Conservation (phyloP, 2,113 vertebrate species). For the Nothocercus julius region DNA sequence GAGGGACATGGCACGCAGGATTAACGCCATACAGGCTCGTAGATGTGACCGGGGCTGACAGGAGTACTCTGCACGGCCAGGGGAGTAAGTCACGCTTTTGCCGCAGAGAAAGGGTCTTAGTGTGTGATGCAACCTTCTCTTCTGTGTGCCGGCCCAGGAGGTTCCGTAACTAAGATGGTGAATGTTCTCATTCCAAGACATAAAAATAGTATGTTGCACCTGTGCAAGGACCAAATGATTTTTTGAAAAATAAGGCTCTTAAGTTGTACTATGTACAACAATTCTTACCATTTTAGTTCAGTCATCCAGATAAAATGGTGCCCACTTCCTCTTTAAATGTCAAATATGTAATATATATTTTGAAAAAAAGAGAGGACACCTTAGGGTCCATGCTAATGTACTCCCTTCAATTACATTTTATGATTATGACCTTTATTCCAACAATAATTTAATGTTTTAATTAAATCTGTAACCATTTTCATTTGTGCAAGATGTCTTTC, state of each 20-base stretch:
- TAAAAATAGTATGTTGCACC: slow-evolving; percentile 17
- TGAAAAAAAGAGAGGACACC: slow-evolving; percentile 47
- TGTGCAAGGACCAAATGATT: slow-evolving; percentile 38
- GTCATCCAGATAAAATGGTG: slow-evolving; percentile 51
- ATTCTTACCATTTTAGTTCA: slow-evolving; percentile 29
- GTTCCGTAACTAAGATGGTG: not conserved
- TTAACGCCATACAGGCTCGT: not conserved
- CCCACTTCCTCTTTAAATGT: slow-evolving; percentile 62
- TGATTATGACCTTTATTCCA: slow-evolving; percentile 74
- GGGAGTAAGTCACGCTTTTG: not conserved
- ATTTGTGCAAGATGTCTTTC: slow-evolving; percentile 66
- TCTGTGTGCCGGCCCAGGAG: not conserved
- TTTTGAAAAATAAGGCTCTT: slow-evolving; percentile 42
- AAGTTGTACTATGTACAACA: slow-evolving; percentile 11
- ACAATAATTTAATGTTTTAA: slow-evolving; percentile 77
- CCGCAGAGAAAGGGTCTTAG: not conserved
- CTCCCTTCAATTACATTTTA: slow-evolving; percentile 70
- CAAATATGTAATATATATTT: slow-evolving; percentile 61
- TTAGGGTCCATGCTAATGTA: slow-evolving; percentile 66
- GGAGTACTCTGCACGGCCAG: not conserved
- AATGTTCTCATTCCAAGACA: slow-evolving; percentile 1
- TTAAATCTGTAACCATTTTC: slow-evolving; percentile 70
- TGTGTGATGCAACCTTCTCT: not conserved
- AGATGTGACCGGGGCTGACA: not conserved
- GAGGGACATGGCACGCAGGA: not conserved